A percentile compares a stretch with the other conserved stretches of the same genome.
These are phyloP conservation scores for Sycophila sp. DNA, from an alignment of 1,140 invertebrate species.

Conservation along the genomic window DNA sequence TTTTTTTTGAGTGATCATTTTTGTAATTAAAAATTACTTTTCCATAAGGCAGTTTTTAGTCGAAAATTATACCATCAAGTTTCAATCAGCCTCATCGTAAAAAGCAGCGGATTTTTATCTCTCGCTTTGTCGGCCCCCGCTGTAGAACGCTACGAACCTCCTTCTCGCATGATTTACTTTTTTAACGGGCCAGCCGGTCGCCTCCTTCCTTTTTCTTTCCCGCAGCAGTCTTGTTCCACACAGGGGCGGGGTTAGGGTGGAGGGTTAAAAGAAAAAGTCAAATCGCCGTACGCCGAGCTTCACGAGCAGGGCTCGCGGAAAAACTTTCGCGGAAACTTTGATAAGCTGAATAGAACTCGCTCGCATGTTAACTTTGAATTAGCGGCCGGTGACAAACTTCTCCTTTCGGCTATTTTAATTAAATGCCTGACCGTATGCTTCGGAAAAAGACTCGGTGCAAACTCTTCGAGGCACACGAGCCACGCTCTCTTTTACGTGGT, in stretches of 20 bases:
- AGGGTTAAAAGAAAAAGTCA: neutral
- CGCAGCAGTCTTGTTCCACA: neutral
- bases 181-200: neutral
- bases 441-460: too few species aligned
- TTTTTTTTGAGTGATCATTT: too few species aligned
- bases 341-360: neutral
- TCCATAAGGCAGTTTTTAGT: too few species aligned
- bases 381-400: constrained; percentile 2
- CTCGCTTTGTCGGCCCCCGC: neutral
- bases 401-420: constrained; percentile 20
- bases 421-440: neutral
- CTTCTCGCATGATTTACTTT: neutral
- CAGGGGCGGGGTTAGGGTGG: too few species aligned
- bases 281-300: neutral
- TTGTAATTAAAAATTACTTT: too few species aligned
- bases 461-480: too few species aligned
- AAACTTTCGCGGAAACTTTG: neutral
- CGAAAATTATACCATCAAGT: too few species aligned
- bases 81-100: constrained; percentile 13
- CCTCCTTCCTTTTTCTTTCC: neutral
- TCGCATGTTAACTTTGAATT: constrained; percentile 21
- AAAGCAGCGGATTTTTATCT: neutral
- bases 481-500: too few species aligned
- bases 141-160: neutral
- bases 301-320: neutral